Evolutionary conservation across 2,888 invertebrate species (phyloP).

Genomic region (Aethes cnicana): DNA sequence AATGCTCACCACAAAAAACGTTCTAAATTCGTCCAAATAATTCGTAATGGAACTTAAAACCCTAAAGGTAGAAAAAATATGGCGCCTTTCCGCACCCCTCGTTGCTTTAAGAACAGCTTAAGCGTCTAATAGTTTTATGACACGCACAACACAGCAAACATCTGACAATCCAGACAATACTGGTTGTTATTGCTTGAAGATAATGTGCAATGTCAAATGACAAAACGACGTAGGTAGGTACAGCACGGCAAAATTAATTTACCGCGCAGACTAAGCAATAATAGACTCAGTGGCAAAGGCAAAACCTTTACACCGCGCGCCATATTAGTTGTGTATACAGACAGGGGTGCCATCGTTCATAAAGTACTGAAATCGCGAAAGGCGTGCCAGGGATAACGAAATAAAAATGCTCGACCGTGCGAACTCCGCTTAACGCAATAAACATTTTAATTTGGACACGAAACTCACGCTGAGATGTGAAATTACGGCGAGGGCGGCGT

Average conservation of each 20-base stretch:
- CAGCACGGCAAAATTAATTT: too few species aligned
- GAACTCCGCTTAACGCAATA: constrained; percentile 79
- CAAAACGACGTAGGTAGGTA: too few species aligned
- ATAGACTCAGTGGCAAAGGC: too few species aligned
- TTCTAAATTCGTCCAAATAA: constrained; percentile 66
- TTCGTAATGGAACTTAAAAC: constrained; percentile 70
- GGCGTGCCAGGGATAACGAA: constrained; percentile 74
- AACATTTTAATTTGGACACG: constrained; percentile 81
- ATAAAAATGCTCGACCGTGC: constrained; percentile 78
- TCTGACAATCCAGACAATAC: constrained; percentile 39
- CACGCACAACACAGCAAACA: constrained; percentile 73
- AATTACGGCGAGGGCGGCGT: constrained; percentile 72
- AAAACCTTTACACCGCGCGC: too few species aligned
- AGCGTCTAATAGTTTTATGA: constrained; percentile 81
- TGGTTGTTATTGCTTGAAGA: constrained; percentile 56
- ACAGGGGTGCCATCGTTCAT: constrained; percentile 67
- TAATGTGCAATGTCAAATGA: too few species aligned
- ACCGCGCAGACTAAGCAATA: too few species aligned
- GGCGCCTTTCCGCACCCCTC: constrained; percentile 66
- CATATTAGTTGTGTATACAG: constrained; percentile 73
- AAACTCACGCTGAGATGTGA: constrained; percentile 79
- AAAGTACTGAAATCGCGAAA: constrained; percentile 65
- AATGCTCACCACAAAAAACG: constrained; percentile 59
- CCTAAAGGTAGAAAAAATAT: constrained; percentile 60
- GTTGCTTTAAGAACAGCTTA: constrained; percentile 77